Percentiles rank a stretch among this genome's conserved stretches.
Evolutionary conservation across 2,113 vertebrate genomes (phyloP).

Genomic region (Poicephalus gulielmi): DNA sequence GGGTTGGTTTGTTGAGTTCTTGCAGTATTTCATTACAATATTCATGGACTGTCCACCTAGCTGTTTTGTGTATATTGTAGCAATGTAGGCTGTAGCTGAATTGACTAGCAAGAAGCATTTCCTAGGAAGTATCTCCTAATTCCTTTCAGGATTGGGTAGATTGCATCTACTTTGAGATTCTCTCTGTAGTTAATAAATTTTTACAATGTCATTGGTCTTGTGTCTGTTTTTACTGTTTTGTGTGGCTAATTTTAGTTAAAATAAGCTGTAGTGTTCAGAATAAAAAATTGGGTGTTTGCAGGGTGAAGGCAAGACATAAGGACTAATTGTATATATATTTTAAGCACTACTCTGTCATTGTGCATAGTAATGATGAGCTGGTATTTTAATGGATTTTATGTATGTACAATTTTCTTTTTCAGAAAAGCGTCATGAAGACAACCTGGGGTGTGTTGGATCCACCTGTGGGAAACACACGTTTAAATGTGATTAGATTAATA

Average conservation of each 20-base stretch:
- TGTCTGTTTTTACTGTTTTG: not conserved
- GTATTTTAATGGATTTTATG: not conserved
- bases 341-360: not conserved
- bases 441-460: slow-evolving; percentile 96
- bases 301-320: not conserved
- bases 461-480: slow-evolving; percentile 93
- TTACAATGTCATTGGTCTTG: not conserved
- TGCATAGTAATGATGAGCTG: not conserved
- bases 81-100: not conserved
- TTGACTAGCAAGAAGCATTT: not conserved
- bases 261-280: not conserved
- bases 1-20: not conserved
- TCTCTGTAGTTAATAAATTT: not conserved
- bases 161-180: not conserved
- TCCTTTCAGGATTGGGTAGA: not conserved
- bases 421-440: slow-evolving; percentile 95
- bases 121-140: not conserved
- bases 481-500: slow-evolving; percentile 93
- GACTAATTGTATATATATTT: not conserved
- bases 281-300: not conserved
- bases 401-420: not conserved
- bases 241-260: not conserved
- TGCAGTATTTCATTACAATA: not conserved
- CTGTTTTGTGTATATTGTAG: not conserved
- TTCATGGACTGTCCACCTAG: not conserved